A percentile compares a stretch with the other conserved stretches of the same genome.
Conservation (phyloP, 2,888 invertebrate genomes). For the Thyatira batis region DNA sequence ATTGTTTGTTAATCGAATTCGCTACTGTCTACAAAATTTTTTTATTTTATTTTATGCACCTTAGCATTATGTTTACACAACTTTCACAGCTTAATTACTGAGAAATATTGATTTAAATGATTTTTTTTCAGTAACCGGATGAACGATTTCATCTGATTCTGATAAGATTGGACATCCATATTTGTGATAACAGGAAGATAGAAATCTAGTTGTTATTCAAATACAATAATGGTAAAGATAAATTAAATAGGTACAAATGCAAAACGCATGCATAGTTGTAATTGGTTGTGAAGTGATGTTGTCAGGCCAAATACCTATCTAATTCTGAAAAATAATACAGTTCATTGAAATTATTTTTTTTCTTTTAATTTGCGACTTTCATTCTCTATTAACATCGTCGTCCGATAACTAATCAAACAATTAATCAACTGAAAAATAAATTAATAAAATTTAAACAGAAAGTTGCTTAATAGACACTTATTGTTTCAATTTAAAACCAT, state of each 20-base stretch:
- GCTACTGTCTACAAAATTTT: slow-evolving; percentile 20
- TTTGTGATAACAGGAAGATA: no score
- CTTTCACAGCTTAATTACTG: neutral
- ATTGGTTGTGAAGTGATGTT: no score
- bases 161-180: no score
- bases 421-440: neutral
- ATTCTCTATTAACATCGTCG: neutral
- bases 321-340: no score
- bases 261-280: no score
- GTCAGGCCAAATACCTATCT: no score
- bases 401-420: neutral
- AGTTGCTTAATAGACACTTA: neutral
- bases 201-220: no score
- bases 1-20: slow-evolving; percentile 37
- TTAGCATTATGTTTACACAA: neutral
- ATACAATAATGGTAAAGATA: no score
- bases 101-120: neutral
- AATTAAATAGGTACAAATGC: no score
- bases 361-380: neutral
- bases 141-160: neutral
- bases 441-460: neutral
- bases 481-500: neutral
- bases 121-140: neutral
- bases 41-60: slow-evolving; percentile 5
- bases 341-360: no score